Conservation (phyloP, 2,797 vertebrate genomes). For the Anas flavirostris region DNA sequence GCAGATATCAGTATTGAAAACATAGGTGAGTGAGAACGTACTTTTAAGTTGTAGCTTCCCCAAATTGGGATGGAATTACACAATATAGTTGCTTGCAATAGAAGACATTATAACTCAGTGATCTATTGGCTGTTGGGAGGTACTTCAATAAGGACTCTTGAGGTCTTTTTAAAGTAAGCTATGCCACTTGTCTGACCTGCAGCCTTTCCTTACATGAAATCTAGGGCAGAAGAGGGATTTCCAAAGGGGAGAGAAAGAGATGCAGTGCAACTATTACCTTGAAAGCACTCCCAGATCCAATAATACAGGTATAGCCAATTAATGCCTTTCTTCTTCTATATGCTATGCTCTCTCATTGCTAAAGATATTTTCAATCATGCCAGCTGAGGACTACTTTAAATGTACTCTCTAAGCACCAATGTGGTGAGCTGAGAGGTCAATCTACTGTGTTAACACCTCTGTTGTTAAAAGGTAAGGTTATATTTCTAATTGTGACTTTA, state of each 20-base stretch:
- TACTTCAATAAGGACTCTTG: not conserved
- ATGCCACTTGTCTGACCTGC: not conserved
- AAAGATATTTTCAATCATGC: constrained; percentile 38
- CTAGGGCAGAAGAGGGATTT: not conserved
- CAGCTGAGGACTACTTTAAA: constrained; percentile 38
- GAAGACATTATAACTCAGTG: not conserved
- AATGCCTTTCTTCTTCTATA: not conserved
- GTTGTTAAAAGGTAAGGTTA: constrained; percentile 47
- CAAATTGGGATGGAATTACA: not conserved
- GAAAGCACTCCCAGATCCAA: not conserved
- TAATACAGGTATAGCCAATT: not conserved
- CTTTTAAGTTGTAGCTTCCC: not conserved
- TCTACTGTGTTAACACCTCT: constrained; percentile 55
- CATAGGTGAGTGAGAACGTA: accelerated
- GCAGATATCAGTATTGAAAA: not conserved
- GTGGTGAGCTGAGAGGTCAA: constrained; percentile 25
- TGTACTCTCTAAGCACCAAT: constrained; percentile 51
- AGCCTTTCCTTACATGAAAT: not conserved
- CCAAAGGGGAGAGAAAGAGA: not conserved
- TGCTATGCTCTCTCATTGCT: not conserved
- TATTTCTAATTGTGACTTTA: constrained; percentile 53
- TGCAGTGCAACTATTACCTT: not conserved
- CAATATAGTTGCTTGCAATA: not conserved
- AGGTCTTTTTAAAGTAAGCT: not conserved
- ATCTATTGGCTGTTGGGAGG: not conserved